phyloP scores from a whole-genome alignment of 2,113 vertebrate genomes.

The Coptodon bakossiorum region DNA sequence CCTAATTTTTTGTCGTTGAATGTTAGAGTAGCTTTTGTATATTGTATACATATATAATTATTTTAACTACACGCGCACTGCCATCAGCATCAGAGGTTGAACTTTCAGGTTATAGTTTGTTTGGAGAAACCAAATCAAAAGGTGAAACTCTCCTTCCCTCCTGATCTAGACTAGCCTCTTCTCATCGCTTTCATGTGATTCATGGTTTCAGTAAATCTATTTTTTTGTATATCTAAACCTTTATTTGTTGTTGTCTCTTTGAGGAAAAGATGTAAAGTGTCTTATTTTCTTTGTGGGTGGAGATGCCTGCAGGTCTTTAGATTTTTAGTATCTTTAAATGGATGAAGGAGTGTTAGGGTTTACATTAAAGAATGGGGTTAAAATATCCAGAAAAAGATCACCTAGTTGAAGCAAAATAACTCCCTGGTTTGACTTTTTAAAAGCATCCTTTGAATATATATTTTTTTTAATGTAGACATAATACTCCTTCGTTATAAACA shows the following conservation, averaged over 20 bases:
- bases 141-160: not conserved
- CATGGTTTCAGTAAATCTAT: constrained; percentile 38
- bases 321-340: constrained; percentile 1
- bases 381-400: not conserved
- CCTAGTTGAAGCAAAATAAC: not conserved
- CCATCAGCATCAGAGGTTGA: constrained; percentile 42
- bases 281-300: constrained; percentile 44
- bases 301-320: not conserved
- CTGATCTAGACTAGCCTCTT: constrained; percentile 6
- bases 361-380: not conserved
- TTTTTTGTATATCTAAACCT: constrained; percentile 60
- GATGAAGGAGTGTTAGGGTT: not conserved
- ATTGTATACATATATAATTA: constrained; percentile 53
- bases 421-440: not conserved
- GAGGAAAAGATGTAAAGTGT: constrained; percentile 52
- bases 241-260: constrained; percentile 31
- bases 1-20: not conserved
- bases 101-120: constrained; percentile 18
- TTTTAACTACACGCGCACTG: constrained; percentile 25
- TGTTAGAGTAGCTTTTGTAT: constrained; percentile 44
- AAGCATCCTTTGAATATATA: not conserved
- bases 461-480: not conserved
- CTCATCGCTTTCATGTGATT: constrained; percentile 13
- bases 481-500: not conserved
- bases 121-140: not conserved